Conservation (phyloP, 2,797 vertebrate species). For the Rhinatrema bivittatum region DNA sequence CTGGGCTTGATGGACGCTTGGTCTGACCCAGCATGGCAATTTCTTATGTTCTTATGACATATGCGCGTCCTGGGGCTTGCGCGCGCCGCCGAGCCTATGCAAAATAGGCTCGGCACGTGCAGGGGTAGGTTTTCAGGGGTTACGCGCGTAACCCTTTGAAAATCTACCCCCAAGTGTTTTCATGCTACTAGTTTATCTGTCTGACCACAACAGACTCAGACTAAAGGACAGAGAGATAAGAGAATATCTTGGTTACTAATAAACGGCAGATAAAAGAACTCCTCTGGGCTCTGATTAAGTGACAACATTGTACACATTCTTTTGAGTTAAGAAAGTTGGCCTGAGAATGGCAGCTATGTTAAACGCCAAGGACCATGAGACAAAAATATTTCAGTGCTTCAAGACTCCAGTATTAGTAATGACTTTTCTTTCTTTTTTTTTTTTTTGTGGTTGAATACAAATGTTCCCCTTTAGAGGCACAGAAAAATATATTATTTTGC, state of each 20-base stretch:
- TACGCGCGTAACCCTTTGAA: too few species aligned
- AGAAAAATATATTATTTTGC: slow-evolving; percentile 13
- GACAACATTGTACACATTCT: slow-evolving; percentile 91
- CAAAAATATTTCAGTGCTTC: slow-evolving; percentile 48
- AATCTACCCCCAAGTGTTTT: slow-evolving; percentile 39
- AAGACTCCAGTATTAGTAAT: slow-evolving; percentile 42
- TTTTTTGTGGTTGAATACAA: slow-evolving; percentile 35
- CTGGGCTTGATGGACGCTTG: too few species aligned
- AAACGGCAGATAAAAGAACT: slow-evolving; percentile 63
- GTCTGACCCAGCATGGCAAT: too few species aligned
- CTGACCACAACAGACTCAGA: slow-evolving; percentile 39
- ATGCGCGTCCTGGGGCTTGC: too few species aligned
- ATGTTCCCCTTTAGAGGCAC: slow-evolving; percentile 28
- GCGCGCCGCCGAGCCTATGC: too few species aligned
- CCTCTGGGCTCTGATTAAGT: slow-evolving; percentile 81
- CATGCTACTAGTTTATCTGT: slow-evolving; percentile 39
- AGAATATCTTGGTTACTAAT: slow-evolving; percentile 55
- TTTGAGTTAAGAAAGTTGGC: slow-evolving; percentile 71
- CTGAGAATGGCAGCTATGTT: slow-evolving; percentile 42
- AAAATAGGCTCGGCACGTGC: too few species aligned
- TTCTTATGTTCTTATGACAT: too few species aligned
- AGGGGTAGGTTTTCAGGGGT: too few species aligned
- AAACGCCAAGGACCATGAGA: slow-evolving; percentile 38
- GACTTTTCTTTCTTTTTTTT: slow-evolving; percentile 24
- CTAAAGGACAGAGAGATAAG: slow-evolving; percentile 57